These are phyloP conservation scores for Hedya salicella DNA, from an alignment of 2,888 invertebrate genomes.

Conservation along the genomic window DNA sequence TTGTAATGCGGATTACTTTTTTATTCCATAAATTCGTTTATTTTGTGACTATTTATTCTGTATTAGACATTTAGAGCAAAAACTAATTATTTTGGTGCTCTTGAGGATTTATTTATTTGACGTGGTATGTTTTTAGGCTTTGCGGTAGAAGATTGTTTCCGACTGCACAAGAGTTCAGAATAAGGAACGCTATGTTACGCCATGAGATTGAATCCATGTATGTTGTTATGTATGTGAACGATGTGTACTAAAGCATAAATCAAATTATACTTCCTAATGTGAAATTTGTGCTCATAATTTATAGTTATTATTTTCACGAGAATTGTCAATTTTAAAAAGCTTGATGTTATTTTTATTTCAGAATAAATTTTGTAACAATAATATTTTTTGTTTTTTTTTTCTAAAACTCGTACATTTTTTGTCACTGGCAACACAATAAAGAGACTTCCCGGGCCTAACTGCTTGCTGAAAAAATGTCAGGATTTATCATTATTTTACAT, in stretches of 20 bases:
- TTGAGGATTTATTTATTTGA: conserved; percentile 28
- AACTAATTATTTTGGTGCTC: conserved; percentile 43
- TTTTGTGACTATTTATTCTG: conserved; percentile 44
- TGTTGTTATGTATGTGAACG: conserved; percentile 61
- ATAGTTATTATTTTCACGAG: conserved; percentile 74
- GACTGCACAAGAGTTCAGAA: neutral
- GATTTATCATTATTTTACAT: too few species aligned
- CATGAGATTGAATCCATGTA: conserved; percentile 61
- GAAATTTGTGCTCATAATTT: conserved; percentile 81
- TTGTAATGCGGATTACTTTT: conserved; percentile 48
- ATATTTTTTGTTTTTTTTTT: conserved; percentile 41
- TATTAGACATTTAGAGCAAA: conserved; percentile 42
- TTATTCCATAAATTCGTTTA: conserved; percentile 51
- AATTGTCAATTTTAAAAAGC: conserved; percentile 81
- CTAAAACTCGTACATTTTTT: neutral
- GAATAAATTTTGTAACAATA: conserved; percentile 79
- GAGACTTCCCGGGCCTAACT: too few species aligned
- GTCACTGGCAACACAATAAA: neutral
- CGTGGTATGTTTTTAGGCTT: conserved; percentile 16
- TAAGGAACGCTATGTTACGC: conserved; percentile 48
- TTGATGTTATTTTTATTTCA: conserved; percentile 83
- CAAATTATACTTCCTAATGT: conserved; percentile 73
- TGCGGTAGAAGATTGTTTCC: conserved; percentile 4
- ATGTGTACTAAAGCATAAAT: conserved; percentile 55
- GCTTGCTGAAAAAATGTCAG: too few species aligned